Conservation (phyloP, 2,797 vertebrate species). For the Podarcis lilfordi region DNA sequence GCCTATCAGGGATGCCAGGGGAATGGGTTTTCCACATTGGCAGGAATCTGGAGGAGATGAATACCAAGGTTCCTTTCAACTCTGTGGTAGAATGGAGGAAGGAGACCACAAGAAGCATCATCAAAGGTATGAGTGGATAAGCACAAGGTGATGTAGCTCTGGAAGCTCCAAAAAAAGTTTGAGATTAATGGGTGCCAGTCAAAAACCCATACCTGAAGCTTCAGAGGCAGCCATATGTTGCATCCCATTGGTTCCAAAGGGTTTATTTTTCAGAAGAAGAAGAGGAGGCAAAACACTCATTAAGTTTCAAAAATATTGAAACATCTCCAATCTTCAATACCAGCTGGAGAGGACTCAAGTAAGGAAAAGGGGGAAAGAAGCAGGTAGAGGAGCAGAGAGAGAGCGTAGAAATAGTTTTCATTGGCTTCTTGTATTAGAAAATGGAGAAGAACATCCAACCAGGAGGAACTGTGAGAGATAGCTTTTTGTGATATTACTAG, state of each 20-base stretch:
- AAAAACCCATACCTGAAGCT: background rate
- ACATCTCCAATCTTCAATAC: background rate
- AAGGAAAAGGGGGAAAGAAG: too few species aligned
- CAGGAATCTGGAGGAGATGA: too few species aligned
- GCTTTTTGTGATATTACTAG: background rate
- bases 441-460: background rate
- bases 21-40: too few species aligned
- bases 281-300: background rate
- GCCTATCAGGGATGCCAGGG: background rate
- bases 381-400: too few species aligned
- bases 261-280: background rate
- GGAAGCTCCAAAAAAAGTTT: background rate
- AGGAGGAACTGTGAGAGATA: too few species aligned
- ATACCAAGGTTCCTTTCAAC: too few species aligned
- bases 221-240: background rate
- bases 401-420: background rate
- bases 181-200: background rate
- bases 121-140: too few species aligned
- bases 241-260: background rate
- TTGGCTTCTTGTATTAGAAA: background rate
- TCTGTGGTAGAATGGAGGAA: too few species aligned
- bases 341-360: background rate
- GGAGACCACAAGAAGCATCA: too few species aligned
- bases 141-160: background rate
- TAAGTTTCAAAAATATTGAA: background rate